A percentile compares a stretch with the other conserved stretches of the same genome.
These are phyloP conservation scores for Nanger granti DNA, from an alignment of 2,113 vertebrate species.

Conservation along the genomic window DNA sequence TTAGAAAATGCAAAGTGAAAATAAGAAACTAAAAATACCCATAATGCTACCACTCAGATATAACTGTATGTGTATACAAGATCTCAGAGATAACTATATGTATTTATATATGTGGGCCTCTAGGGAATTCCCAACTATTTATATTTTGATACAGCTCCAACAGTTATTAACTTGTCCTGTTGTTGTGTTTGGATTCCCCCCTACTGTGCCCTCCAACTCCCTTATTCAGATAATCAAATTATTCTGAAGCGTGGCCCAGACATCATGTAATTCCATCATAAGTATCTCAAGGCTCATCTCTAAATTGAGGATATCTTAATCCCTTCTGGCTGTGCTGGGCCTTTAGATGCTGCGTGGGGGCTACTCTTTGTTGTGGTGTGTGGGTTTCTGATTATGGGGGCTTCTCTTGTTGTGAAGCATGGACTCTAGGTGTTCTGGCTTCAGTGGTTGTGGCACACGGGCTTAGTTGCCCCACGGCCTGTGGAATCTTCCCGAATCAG, in stretches of 20 bases:
- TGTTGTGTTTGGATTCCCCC: not conserved
- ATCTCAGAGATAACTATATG: not conserved
- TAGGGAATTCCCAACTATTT: not conserved
- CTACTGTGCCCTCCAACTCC: not conserved
- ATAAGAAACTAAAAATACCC: not conserved
- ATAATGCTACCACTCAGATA: not conserved
- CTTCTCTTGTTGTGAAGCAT: not conserved
- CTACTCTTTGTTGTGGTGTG: not conserved
- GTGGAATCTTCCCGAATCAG: not conserved
- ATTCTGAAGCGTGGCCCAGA: not conserved
- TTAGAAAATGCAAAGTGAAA: not conserved
- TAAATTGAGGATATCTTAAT: not conserved
- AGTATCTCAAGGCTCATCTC: not conserved
- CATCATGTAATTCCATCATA: not conserved
- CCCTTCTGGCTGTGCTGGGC: not conserved
- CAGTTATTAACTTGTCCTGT: not conserved
- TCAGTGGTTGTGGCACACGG: not conserved
- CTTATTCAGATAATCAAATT: not conserved
- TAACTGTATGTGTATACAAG: not conserved
- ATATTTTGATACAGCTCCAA: not conserved
- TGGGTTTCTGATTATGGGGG: accelerated
- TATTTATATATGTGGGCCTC: not conserved
- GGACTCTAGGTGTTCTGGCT: not conserved
- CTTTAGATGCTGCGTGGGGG: not conserved
- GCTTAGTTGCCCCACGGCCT: not conserved